Base-by-base conservation (phyloP, 1,140 invertebrate genomes). In the Spodoptera litura region DNA sequence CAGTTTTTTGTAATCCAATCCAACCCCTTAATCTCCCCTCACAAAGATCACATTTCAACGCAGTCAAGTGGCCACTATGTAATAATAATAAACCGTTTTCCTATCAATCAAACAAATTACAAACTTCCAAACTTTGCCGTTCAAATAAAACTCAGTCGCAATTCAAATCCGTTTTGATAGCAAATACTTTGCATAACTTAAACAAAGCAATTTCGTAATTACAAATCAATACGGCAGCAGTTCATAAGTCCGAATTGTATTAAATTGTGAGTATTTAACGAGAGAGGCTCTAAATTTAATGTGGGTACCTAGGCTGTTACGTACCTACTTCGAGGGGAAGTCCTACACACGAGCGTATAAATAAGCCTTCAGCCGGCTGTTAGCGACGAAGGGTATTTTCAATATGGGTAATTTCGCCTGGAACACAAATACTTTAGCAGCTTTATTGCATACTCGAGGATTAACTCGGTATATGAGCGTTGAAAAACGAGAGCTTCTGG, bases 391-490 rank as follows among this genome's bases (percentile, higher is more conserved):
- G 91, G 93, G 93, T 92, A 94, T 93, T 94, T 94, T 92, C 93
- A 94, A 94, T 94, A 94, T 91, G 91, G 93, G 91, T 92, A 92
- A 94, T 94, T 93, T 94, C 84, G 90, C 88, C 83, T 89, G 88
- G 87, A 91, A 90, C 89, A 90, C 88, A 94, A 92, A 94, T 94
- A 92, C 91, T 94, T 93, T 89, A 88, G 89, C 85, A 88, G 90
- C 90, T 93, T 92, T 93, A 93, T 93, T 94, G 91, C 91, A 94
- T 93, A 92, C 89, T 93, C 84, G 82, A 85, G 93, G 91, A 94
- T 93, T 94, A 94, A 90, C 88, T 92, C 85, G 84, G 86, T 90
- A 92, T 91, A 93, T 92, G 91, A 91, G 88, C 89, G 89, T 87
- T 93, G 93, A 92, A 92, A 93, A 90, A 93, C 89, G 91, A 88